Evolutionary conservation across 2,113 vertebrate species (phyloP), one percentile per base, ranked within the genome.

Genomic region (Tenrec ecaudatus): DNA sequence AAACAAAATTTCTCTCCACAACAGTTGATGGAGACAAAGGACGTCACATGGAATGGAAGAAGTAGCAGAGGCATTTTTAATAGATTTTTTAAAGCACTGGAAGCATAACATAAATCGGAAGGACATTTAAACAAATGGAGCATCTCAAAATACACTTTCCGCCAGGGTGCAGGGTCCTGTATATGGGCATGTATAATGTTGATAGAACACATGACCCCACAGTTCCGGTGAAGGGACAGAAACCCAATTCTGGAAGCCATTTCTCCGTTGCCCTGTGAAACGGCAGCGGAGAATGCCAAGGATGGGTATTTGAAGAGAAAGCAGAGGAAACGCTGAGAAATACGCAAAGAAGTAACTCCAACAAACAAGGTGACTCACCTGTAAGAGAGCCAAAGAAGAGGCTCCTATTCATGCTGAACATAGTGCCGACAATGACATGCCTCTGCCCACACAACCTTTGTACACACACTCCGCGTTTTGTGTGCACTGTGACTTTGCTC

Each of bases 1-100:
- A 93, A 79, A 96, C 88, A 96, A 87, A 94, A 20, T 81, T 82
- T 79, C 96, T 84, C 95, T 95, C 92, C 27, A 89, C n/a, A 62
- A 88, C 95, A 92, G 96, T 92, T 95, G 80, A 83, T 90, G 90
- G 94, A 98, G 96, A 97, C 97, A 97, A 88, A 92, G 95, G 96
- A 95, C 94, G 94, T 19, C 31, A 1, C 47, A 88, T 0, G 43
- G 78, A 96, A 90, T 81, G 86, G 79, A 86, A 93, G 86, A 94
- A 92, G 93, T 53, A 64, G 82, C 14, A 10, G 90, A 93, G 89
- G 86, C 75, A 10, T 58, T 94, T 86, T 1, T 38, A 76, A 3
- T n/a, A n/a, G n/a, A n/a, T 2, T 17, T 22, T 77, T 64, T 47
- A 38, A 62, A 43, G 6, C 53, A 79, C 0, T 68, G 25, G 16